Evolutionary conservation across 2,888 invertebrate genomes (phyloP), one percentile per base, ranked within the genome.

Genomic region (Unio pictorum): DNA sequence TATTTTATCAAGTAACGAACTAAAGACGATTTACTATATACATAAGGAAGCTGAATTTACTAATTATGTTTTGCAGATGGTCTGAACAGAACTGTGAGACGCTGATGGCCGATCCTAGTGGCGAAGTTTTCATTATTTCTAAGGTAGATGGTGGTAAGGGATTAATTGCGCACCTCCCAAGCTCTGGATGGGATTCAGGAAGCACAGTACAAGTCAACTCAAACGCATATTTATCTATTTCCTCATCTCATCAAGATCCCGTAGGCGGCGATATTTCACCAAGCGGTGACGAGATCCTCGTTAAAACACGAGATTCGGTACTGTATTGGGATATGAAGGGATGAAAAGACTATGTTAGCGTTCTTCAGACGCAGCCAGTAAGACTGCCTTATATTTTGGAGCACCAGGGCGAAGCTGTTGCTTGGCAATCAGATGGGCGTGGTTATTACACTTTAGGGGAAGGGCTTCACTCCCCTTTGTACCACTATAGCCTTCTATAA

Each of bases 201-300:
- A 66, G 69, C 30, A 57, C 63, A 20, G 72, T 64, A 5, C 45
- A 59, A 0, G 68, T 66, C 4, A 34, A 67, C 45, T 66, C 65
- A 17, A 73, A 72, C 17, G 69, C 74, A 18, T 67, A 62, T 28
- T 67, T 76, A 3, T 54, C 68, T 55, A 64, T 76, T 18, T 57
- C 70, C 23, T 64, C 69, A 20, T 61, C 45, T 26, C 67, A 66
- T 6, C 64, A 69, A 54, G 70, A 70, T 58, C 76, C 73, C 6
- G 69, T 72, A 2, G 76, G 68, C 26, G 76, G 73, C 17, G 76
- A 76, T 63, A 76, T 76, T 18, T 76, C 76, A 28, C 68, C 69
- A 18, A 56, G 66, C 7, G 75, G 75, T 55, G 62, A 67, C 55
- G 75, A 75, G 67, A 67, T 75, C 5, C 58, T 30, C 30, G 30